Conservation (phyloP, 2,797 vertebrate genomes). For the Sus cebifrons region DNA sequence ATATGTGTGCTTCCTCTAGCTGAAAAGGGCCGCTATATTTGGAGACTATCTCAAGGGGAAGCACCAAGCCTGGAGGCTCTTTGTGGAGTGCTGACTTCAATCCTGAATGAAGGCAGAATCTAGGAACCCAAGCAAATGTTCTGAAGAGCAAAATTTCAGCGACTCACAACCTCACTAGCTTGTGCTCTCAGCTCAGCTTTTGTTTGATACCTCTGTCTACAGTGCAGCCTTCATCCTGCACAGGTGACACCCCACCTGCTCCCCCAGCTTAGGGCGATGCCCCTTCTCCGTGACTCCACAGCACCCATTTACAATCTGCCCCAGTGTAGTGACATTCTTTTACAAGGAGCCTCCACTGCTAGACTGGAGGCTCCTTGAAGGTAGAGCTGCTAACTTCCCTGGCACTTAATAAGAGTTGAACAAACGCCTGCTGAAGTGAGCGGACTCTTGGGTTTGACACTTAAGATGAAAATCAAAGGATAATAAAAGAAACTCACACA, state of each 20-base stretch:
- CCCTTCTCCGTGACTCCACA: neutral
- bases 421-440: neutral
- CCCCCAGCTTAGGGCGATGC: neutral
- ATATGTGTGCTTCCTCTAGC: neutral
- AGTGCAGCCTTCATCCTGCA: neutral
- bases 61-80: neutral
- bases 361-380: neutral
- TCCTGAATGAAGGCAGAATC: neutral
- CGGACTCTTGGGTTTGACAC: neutral
- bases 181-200: neutral
- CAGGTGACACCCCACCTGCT: neutral
- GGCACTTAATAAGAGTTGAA: neutral
- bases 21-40: neutral
- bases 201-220: neutral
- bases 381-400: neutral
- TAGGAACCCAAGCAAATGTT: neutral
- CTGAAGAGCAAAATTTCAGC: neutral
- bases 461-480: constrained; percentile 53
- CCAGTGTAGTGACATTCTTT: neutral
- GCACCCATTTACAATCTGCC: neutral
- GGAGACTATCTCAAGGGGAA: neutral
- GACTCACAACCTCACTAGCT: neutral
- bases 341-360: neutral
- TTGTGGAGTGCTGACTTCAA: neutral
- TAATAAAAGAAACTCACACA: constrained; percentile 32